Conservation (phyloP, 2,113 vertebrate genomes). For the Ceyx margarethae region DNA sequence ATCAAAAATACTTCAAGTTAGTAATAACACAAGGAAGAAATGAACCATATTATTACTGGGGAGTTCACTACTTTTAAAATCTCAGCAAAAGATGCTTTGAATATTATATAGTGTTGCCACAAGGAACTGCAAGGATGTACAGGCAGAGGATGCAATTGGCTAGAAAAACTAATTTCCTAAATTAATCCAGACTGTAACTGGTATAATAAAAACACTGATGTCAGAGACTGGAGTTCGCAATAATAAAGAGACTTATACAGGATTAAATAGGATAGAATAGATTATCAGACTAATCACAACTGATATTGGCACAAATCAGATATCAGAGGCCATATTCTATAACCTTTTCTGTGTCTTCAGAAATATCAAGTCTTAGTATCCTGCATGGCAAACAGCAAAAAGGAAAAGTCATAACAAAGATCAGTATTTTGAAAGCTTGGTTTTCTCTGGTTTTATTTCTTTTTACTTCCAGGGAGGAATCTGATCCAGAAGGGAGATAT, state of each 20-base stretch:
- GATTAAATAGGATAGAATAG: neutral
- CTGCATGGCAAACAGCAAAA: neutral
- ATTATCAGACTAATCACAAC: neutral
- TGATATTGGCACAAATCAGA: neutral
- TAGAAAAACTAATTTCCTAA: slow-evolving; percentile 6
- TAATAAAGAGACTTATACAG: neutral
- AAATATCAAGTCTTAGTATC: neutral
- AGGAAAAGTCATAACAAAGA: neutral
- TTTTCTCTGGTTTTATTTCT: neutral
- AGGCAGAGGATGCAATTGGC: neutral
- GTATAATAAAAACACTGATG: neutral
- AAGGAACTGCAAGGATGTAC: neutral
- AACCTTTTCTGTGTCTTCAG: neutral
- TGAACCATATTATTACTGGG: neutral
- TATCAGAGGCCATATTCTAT: neutral
- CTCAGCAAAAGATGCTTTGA: neutral
- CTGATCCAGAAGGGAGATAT: neutral
- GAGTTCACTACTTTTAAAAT: neutral
- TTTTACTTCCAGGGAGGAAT: neutral
- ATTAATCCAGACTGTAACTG: neutral
- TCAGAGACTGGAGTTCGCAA: neutral
- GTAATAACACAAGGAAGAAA: neutral
- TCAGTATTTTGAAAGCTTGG: neutral
- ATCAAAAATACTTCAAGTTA: neutral
- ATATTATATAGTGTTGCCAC: neutral